Conservation (phyloP, 2,113 vertebrate genomes). For the Mesocricetus auratus region DNA sequence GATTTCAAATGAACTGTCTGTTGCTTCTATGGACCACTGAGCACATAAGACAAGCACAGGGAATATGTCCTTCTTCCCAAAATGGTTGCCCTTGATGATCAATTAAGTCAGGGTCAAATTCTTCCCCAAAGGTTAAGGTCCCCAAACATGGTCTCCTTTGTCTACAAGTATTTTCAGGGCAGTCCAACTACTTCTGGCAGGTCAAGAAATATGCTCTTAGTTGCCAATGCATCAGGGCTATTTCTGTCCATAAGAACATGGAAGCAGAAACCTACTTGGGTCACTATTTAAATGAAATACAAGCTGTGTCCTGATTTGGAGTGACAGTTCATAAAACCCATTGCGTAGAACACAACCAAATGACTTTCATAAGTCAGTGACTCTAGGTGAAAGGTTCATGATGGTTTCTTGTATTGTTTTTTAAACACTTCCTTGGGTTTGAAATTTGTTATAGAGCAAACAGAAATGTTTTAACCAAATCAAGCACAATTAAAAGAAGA, state of each 20-base stretch:
- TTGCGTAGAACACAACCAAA: background rate
- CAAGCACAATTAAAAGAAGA: background rate
- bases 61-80: rapidly evolving
- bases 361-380: background rate
- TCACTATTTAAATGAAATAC: background rate
- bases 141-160: background rate
- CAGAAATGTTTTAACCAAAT: background rate
- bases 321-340: background rate
- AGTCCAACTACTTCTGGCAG: background rate
- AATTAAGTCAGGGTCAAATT: background rate
- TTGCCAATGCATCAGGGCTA: background rate
- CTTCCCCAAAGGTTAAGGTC: background rate
- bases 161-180: background rate
- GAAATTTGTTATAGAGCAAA: background rate
- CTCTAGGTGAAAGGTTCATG: background rate
- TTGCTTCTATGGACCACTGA: background rate
- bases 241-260: background rate
- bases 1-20: constrained; percentile 21
- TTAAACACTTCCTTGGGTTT: background rate
- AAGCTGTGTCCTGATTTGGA: background rate
- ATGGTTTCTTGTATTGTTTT: background rate
- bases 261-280: background rate
- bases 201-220: background rate
- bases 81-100: background rate
- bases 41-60: background rate